These are phyloP conservation scores for Perizoma flavofasciatum DNA, from an alignment of 2,888 invertebrate species.

Conservation along the genomic window DNA sequence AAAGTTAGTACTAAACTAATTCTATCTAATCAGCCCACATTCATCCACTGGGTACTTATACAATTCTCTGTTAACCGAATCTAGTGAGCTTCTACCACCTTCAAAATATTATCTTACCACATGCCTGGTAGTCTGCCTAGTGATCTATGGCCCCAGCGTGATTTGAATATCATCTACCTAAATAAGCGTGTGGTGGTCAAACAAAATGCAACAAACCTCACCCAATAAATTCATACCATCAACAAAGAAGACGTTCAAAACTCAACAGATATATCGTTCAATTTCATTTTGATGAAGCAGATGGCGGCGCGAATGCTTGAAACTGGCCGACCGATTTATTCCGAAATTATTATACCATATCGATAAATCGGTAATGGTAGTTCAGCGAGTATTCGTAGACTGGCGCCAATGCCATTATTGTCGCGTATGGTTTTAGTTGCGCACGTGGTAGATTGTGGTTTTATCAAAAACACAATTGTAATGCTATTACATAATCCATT, in stretches of 20 bases:
- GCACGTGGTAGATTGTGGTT: conserved; percentile 28
- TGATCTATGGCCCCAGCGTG: too few species aligned
- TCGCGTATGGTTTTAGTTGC: conserved; percentile 53
- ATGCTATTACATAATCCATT: conserved; percentile 7
- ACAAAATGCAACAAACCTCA: not conserved
- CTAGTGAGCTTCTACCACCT: too few species aligned
- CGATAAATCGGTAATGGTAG: conserved; percentile 65
- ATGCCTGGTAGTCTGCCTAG: too few species aligned
- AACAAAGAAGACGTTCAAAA: not conserved
- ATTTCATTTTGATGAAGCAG: conserved; percentile 45
- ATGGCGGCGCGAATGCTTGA: conserved; percentile 47
- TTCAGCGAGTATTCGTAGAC: conserved; percentile 42
- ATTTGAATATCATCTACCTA: too few species aligned
- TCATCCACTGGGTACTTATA: too few species aligned
- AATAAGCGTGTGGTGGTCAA: too few species aligned
- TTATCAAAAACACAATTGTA: not conserved
- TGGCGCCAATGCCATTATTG: conserved; percentile 71
- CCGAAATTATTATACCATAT: conserved; percentile 58
- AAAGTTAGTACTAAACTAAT: too few species aligned
- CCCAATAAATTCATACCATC: not conserved
- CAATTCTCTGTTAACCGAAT: too few species aligned
- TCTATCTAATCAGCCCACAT: too few species aligned
- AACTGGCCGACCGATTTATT: conserved; percentile 49
- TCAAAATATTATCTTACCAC: too few species aligned
- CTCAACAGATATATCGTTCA: conserved; percentile 2